These are phyloP conservation scores for Cuniculus paca DNA, from an alignment of 2,797 vertebrate species.

Conservation along the genomic window DNA sequence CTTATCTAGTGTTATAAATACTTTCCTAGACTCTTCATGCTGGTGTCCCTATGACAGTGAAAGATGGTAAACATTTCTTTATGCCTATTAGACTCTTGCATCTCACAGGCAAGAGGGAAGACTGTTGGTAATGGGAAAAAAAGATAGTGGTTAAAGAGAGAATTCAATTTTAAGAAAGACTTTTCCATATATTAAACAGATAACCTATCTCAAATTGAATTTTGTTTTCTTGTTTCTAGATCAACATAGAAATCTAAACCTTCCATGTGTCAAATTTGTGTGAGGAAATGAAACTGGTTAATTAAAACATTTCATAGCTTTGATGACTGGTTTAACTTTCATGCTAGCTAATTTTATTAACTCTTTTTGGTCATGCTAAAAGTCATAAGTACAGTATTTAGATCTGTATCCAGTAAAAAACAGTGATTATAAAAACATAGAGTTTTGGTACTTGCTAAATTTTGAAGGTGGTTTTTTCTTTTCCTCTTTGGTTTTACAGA, in stretches of 20 bases:
- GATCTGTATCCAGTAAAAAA: background rate
- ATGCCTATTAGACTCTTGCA: background rate
- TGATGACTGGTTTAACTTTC: background rate
- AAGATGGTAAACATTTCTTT: background rate
- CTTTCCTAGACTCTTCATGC: background rate
- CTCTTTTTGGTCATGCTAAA: background rate
- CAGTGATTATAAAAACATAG: background rate
- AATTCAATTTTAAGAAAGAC: conserved; percentile 11
- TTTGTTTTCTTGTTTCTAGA: conserved; percentile 15
- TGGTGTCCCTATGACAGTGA: background rate
- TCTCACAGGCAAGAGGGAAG: background rate
- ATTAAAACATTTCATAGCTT: background rate
- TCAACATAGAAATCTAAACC: background rate
- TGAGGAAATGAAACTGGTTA: background rate
- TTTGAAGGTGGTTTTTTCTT: background rate
- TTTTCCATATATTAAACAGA: background rate
- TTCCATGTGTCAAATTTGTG: background rate
- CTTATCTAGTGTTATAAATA: background rate
- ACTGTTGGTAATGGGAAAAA: background rate
- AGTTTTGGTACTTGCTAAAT: background rate
- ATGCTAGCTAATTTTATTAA: background rate
- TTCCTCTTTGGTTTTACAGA: conserved; percentile 32
- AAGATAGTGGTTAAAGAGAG: background rate
- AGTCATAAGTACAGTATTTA: background rate
- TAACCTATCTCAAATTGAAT: background rate